Conservation (phyloP, 2,888 invertebrate species). For the Hedychridium roseum region DNA sequence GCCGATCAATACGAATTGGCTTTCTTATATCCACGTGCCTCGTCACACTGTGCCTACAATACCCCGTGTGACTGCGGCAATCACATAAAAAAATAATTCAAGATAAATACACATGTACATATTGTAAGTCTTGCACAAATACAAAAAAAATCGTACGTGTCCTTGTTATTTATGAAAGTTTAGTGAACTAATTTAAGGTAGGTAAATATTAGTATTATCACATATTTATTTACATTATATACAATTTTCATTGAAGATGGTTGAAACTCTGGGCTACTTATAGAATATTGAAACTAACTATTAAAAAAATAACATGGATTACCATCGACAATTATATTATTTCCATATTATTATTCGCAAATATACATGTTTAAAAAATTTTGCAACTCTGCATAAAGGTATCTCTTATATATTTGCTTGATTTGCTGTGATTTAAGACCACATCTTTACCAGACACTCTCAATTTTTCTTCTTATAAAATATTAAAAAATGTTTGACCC, state of each 20-base stretch:
- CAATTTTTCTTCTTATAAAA: slow-evolving; percentile 48
- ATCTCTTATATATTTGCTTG: too few relatives aligned
- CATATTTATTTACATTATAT: slow-evolving; percentile 62
- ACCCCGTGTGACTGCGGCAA: slow-evolving; percentile 25
- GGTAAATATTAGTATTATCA: slow-evolving; percentile 24
- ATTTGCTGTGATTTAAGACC: too few relatives aligned
- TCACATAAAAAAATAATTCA: slow-evolving; percentile 15
- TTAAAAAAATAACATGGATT: slow-evolving; percentile 26
- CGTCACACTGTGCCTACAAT: slow-evolving; percentile 29
- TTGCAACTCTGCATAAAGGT: too few relatives aligned
- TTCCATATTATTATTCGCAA: not conserved
- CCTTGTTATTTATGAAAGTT: not conserved
- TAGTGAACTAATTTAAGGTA: not conserved
- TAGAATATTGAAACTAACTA: slow-evolving; percentile 41
- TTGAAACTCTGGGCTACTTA: slow-evolving; percentile 36
- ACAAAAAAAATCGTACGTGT: slow-evolving; percentile 17
- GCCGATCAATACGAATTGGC: slow-evolving; percentile 66
- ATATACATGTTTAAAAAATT: too few relatives aligned
- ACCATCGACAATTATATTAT: slow-evolving; percentile 13
- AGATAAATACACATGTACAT: slow-evolving; percentile 13
- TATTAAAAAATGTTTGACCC: slow-evolving; percentile 44
- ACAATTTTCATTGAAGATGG: slow-evolving; percentile 47
- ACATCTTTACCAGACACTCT: too few relatives aligned
- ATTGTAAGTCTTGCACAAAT: slow-evolving; percentile 20
- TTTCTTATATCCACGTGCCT: slow-evolving; percentile 59